Base-by-base conservation (phyloP, 2,888 invertebrate species). In the Nephrotoma guestfalica region DNA sequence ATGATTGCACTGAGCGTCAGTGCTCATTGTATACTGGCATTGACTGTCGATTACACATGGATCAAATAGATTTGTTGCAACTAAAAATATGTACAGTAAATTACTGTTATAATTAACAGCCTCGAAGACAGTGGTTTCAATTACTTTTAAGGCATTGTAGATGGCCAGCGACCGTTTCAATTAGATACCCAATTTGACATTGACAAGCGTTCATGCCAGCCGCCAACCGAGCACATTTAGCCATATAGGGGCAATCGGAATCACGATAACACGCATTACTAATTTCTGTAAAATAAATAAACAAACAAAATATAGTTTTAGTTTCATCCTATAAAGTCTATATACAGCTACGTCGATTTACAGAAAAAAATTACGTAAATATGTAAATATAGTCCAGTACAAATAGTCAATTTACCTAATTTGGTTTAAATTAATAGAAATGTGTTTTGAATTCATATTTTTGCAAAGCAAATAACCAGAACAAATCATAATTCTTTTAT, bases 11-110 rank as follows among this genome's bases (percentile, higher is more conserved):
- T 90, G 89, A 71, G 91, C 90, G 87, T 90, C 89, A 41, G 89
- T 88, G n/a, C 88, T 88, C 7, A 89, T 85, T 51, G 90, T 90
- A 88, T 91, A 91, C 88, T 90, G 90, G 88, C 92, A 92, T 87
- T 91, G 91, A 18, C 90, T 88, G 88, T 91, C 89, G 87, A 89
- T 89, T 42, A 88, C 88, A 88, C 92, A 92, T 0, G 89, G 87
- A 87, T 91, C 91, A 41, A 90, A 90, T 86, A 91, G 88, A 43
- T 88, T 87, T 51, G 88, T 88, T 6, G 90, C 91, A 86, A 90
- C 91, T 90, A 47, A 40, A 86, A 86, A 18, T 45, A 57, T 57
- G 51, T 57, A 15, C 51, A 57, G 15, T 57, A 57, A 57, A 57
- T 57, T n/a, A 57, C 6, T 57, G 15, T 57, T 57, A 11, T 43